Evolutionary conservation across 2,888 invertebrate species (phyloP), one percentile per base, ranked within the genome.

Genomic region (Leptinotarsa juncta): DNA sequence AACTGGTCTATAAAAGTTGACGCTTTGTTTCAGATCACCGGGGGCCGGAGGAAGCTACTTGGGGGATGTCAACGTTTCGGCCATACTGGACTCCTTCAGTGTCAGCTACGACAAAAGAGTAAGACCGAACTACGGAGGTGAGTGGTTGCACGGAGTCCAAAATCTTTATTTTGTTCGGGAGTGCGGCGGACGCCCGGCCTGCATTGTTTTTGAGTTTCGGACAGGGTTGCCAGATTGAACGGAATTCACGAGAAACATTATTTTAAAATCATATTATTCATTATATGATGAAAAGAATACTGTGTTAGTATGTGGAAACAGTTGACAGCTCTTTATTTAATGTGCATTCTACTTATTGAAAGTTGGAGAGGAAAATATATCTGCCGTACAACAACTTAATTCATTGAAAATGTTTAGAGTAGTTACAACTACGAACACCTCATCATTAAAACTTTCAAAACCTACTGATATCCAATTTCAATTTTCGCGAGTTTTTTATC

Each of bases 71-170:
- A 97, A 97, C 92, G 96, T 97, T 90, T 96, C 97, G 86, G 96
- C 96, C 88, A 97, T 97, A 88, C 92, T 97, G 91, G 96, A 97
- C 90, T 96, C 96, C 87, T 96, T 97, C 92, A 96, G 96, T 89
- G 94, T 95, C 90, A 97, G 96, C 90, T 98, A 98, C 90, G 98
- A 98, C 92, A 98, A 98, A 94, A 95, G 98, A 94, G 96, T 98
- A 94, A 95, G 98, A 91, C 98, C 98, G 89, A 97, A 97, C 91
- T 98, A 97, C 91, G 97, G 97, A 94, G 97, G 97, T 97, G 91
- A 93, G 94, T 89, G 65, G 50, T 70, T 74, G 77, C 79, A 79
- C 77, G 74, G 67, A 70, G 66, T 55, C 48, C 55, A 65, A 72
- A 72, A 65, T 74, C 66, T 57, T 57, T 57, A 5, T 18, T 18